phyloP scores from a whole-genome alignment of 2,113 vertebrate genomes.

The Osmerus eperlanus region DNA sequence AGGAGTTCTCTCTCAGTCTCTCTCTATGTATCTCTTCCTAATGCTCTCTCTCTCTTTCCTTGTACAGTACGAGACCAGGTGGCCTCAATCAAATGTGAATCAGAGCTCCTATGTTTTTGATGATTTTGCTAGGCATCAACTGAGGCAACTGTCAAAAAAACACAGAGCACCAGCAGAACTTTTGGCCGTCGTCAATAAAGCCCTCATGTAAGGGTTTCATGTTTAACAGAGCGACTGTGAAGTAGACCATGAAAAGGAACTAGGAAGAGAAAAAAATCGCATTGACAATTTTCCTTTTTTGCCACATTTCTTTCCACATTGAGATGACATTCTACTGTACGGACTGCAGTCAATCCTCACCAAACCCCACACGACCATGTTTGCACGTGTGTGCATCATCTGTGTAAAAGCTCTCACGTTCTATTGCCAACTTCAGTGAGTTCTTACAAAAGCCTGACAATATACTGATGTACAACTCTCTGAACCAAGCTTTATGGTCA shows the following conservation, averaged over 20 bases:
- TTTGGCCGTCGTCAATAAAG: conserved; percentile 54
- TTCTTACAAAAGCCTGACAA: conserved; percentile 15
- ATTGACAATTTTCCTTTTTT: conserved; percentile 55
- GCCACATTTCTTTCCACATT: conserved; percentile 56
- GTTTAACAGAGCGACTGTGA: conserved; percentile 57
- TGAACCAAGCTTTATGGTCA: conserved; percentile 37
- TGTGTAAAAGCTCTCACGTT: conserved; percentile 42
- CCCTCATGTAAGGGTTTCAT: conserved; percentile 50
- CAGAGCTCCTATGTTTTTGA: conserved; percentile 49
- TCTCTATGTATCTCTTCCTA: background rate
- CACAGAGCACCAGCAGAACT: conserved; percentile 47
- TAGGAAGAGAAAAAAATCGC: conserved; percentile 45
- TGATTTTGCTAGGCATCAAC: conserved; percentile 61
- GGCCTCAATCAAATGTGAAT: conserved; percentile 55
- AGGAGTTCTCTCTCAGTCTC: background rate
- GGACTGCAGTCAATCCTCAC: conserved; percentile 39
- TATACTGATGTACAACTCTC: conserved; percentile 23
- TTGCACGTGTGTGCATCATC: background rate
- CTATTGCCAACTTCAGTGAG: conserved; percentile 29
- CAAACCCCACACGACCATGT: conserved; percentile 7
- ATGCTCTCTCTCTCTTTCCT: conserved; percentile 21
- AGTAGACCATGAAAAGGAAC: conserved; percentile 58
- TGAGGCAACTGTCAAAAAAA: conserved; percentile 52
- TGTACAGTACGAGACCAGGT: conserved; percentile 46
- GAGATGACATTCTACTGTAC: conserved; percentile 60